Evolutionary conservation across 2,888 invertebrate genomes (phyloP).

Genomic region (Formica aserva): DNA sequence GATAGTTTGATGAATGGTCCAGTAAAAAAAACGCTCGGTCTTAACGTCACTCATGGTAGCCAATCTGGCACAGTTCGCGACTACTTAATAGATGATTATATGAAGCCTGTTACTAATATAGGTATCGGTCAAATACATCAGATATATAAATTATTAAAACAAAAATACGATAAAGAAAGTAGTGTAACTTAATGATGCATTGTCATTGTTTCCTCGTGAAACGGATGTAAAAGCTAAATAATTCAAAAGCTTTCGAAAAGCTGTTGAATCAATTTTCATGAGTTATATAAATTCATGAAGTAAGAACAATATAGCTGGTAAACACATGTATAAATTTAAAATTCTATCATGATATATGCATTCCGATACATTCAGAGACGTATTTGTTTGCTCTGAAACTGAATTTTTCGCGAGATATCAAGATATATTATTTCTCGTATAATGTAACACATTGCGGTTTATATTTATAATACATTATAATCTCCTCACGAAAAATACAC

Average conservation of each 20-base stretch:
- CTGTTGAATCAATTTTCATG: too few relatives aligned
- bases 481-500: not conserved
- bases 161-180: not conserved
- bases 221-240: too few relatives aligned
- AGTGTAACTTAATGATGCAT: not conserved
- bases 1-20: conserved; percentile 90
- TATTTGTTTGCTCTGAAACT: not conserved
- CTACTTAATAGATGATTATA: conserved; percentile 89
- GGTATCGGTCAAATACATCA: conserved; percentile 85
- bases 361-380: not conserved
- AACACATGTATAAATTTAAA: not conserved
- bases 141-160: not conserved
- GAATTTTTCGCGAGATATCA: not conserved
- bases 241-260: too few relatives aligned
- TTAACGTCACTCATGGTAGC: conserved; percentile 89
- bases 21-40: conserved; percentile 89
- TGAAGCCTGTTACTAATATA: conserved; percentile 92
- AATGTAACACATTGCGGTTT: not conserved
- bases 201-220: too few relatives aligned
- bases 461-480: not conserved
- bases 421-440: not conserved
- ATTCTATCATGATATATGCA: not conserved
- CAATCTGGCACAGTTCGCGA: conserved; percentile 89
- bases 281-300: not conserved
- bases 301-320: not conserved